Evolutionary conservation across 2,797 vertebrate genomes (phyloP).

Genomic region (Propithecus deckenii): DNA sequence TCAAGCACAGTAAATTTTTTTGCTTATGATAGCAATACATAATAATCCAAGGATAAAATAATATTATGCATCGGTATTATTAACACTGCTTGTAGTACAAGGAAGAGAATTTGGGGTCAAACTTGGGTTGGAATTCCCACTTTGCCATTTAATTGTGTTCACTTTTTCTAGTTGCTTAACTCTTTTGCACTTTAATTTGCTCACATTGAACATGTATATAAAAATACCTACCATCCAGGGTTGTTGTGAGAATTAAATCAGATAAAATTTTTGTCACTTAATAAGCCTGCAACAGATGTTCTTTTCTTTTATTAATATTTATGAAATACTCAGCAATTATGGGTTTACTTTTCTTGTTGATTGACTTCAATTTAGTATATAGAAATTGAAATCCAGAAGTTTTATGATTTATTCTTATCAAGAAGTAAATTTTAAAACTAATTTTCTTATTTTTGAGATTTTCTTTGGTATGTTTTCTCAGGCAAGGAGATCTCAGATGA

Average conservation of each 20-base stretch:
- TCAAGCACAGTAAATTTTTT: background rate
- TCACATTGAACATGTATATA: background rate
- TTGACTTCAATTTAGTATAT: background rate
- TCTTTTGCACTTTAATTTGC: background rate
- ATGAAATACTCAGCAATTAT: background rate
- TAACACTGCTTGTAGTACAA: background rate
- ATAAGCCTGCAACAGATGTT: background rate
- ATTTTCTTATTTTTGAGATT: background rate
- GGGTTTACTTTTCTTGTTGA: background rate
- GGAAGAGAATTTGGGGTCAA: background rate
- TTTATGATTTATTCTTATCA: background rate
- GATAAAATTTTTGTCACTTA: background rate
- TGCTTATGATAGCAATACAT: background rate
- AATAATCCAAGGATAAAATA: background rate
- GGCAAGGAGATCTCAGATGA: background rate
- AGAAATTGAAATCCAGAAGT: background rate
- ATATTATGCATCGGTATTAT: background rate
- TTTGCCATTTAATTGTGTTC: background rate
- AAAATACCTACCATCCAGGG: background rate
- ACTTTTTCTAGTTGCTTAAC: background rate
- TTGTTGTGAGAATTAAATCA: background rate
- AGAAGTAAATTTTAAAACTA: background rate
- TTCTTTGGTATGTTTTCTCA: background rate
- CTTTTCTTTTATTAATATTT: background rate
- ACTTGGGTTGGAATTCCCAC: background rate